Evolutionary conservation across 2,888 invertebrate species (phyloP).

Genomic region (Tenodera sinensis): DNA sequence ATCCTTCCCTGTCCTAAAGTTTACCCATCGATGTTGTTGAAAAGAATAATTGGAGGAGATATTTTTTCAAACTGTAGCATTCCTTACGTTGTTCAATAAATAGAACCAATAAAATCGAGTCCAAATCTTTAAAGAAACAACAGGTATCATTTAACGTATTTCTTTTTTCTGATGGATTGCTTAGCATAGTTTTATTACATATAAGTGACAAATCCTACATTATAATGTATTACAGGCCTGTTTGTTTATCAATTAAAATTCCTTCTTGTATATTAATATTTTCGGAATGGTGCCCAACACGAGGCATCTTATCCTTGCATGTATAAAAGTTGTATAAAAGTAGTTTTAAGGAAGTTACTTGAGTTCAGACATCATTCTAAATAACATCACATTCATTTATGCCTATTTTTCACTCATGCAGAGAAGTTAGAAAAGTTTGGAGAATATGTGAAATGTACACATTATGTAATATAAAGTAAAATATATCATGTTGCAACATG

Average conservation of each 20-base stretch:
- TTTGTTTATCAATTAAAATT: background rate
- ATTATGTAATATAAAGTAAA: background rate
- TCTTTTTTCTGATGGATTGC: background rate
- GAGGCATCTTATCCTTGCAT: background rate
- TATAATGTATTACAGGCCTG: background rate
- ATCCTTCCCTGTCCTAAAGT: background rate
- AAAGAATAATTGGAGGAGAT: background rate
- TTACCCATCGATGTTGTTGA: background rate
- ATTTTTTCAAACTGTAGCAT: background rate
- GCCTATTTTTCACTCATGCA: background rate
- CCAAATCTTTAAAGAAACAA: background rate
- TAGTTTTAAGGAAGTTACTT: background rate
- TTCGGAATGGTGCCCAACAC: background rate
- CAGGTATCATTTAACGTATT: background rate
- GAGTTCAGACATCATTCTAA: background rate
- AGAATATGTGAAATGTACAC: background rate
- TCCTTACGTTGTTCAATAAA: background rate
- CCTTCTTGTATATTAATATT: background rate
- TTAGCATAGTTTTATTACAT: background rate
- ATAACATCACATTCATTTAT: background rate
- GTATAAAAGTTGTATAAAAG: background rate
- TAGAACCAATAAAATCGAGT: background rate
- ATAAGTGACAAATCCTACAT: background rate
- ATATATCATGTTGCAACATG: slow-evolving; percentile 1
- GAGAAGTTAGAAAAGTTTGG: background rate